Percentiles rank a stretch among this genome's conserved stretches.
phyloP scores from a whole-genome alignment of 2,888 invertebrate species.

The Ectemnius lituratus region DNA sequence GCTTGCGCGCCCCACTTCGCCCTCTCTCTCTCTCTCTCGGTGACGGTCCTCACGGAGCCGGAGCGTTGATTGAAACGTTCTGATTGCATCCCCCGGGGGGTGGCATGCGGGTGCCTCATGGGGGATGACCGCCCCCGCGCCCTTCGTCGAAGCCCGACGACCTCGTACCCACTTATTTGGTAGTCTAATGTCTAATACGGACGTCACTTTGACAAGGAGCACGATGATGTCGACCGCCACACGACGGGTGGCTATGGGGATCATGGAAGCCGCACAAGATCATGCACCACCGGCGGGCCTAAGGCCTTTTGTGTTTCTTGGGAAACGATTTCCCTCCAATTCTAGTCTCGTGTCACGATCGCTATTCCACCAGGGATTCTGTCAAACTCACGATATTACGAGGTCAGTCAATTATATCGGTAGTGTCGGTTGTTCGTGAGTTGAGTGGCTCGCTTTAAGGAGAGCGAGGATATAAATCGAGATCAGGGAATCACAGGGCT shows the following conservation, averaged over 20 bases:
- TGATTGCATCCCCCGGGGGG: constrained; percentile 77
- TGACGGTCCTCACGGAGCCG: constrained; percentile 63
- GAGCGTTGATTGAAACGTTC: constrained; percentile 77
- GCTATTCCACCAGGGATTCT: constrained; percentile 9
- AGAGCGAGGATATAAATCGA: neutral
- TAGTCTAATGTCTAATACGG: constrained; percentile 76
- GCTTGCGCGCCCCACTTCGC: constrained; percentile 38
- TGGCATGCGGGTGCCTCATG: constrained; percentile 68
- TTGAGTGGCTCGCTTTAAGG: no score
- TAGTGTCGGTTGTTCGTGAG: no score
- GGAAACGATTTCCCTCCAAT: neutral
- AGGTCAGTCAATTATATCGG: no score
- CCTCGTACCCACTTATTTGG: constrained; percentile 76
- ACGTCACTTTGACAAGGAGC: constrained; percentile 59
- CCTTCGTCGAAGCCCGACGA: constrained; percentile 36
- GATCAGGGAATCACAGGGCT: neutral
- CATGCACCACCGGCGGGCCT: constrained; percentile 23
- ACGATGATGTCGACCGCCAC: constrained; percentile 56
- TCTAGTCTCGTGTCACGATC: constrained; percentile 12
- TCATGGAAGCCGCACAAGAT: constrained; percentile 21
- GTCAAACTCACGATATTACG: no score
- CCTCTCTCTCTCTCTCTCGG: constrained; percentile 25
- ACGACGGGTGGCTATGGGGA: constrained; percentile 35
- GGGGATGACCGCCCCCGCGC: constrained; percentile 57
- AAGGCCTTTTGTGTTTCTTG: constrained; percentile 1